Base-by-base conservation (phyloP, 2,888 invertebrate species). In the Cheilosia grossa region DNA sequence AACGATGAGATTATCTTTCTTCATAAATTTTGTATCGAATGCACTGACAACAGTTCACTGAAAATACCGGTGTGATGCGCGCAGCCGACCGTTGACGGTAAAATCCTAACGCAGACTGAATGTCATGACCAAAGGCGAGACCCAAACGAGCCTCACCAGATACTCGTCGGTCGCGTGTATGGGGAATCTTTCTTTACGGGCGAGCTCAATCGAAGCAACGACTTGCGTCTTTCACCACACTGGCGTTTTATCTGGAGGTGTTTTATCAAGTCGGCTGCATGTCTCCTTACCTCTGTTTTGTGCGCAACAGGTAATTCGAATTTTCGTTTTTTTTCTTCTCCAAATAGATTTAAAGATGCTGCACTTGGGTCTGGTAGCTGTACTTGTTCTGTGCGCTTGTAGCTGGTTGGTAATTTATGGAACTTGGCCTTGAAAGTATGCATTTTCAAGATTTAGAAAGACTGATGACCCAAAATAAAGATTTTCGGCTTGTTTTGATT, bases 81-180 rank as follows among this genome's bases (percentile, higher is more conserved):
- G 59, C 80, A 30, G 77, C 75, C 85, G 67, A 85, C 85, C 85
- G 85, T 30, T 77, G 67, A 54, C 66, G 81, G 66, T 77, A 81
- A 85, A 77, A 75, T 72, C 75, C 67, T 58, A 85, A 85, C 81
- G 72, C 51, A 85, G 85, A 85, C 85, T 85, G 81, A 85, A 85
- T 85, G 85, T 85, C 85, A 85, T 77, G 85, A 85, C 81, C 85
- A 85, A 75, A 85, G 85, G 30, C 72, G 64, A 47, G 42, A 51
- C 54, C 54, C 64, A 74, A 80, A 80, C 80, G 58, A 59, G 70
- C 74, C 69, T 30, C n/a, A 30, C 30, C 15, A 59, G 66, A n/a
- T 56, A 72, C 47, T 27, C 40, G 27, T 42, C 42, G 40, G 24
- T 56, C 33, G 70, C 13, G 42, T 24, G 37, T 13, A 10, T 10